Evolutionary conservation across 2,888 invertebrate genomes (phyloP), one percentile per base, ranked within the genome.

Genomic region (Eurois occulta): DNA sequence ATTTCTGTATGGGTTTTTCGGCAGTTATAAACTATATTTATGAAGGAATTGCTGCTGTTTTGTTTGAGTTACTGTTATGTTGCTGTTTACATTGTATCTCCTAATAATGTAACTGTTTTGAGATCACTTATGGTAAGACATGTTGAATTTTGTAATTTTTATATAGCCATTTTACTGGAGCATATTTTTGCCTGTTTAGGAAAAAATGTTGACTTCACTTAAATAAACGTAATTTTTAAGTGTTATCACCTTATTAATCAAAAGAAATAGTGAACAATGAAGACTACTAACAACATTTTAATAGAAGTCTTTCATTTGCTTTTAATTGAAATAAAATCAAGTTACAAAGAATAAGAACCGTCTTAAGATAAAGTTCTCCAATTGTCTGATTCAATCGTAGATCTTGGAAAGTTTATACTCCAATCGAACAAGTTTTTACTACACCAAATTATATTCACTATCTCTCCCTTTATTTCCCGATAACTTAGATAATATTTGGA

Each of bases 401-500:
- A 68, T 78, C 68, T 77, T 38, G 24, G 24, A 70, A 85, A 86
- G 75, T 86, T 83, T 72, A 48, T 72, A 66, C 75, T 75, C 21
- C 66, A 75, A 81, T 75, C 46, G 73, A 73, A 74, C 68, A 75
- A 86, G 79, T 81, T 86, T 84, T 87, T 87, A 81, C 75, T 77
- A 46, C 48, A 75, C 77, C 79, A 75, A 86, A 84, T 87, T 82
- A 86, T 86, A 80, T 86, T 76, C 83, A 80, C 84, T 83, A 87
- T 86, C 85, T 77, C 52, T 76, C 52, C 41, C 73, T 80, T 82
- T 80, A 82, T 77, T 78, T 65, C 58, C 55, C 48, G 81, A 75
- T 81, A 80, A 78, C 68, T 81, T 71, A 82, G 74, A 85, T 80
- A 82, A 78, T 84, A 86, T 88, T 80, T 72, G 65, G 69, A 80